These are phyloP conservation scores for Epinephelus coioides DNA, from an alignment of 2,797 vertebrate genomes.

Conservation along the genomic window DNA sequence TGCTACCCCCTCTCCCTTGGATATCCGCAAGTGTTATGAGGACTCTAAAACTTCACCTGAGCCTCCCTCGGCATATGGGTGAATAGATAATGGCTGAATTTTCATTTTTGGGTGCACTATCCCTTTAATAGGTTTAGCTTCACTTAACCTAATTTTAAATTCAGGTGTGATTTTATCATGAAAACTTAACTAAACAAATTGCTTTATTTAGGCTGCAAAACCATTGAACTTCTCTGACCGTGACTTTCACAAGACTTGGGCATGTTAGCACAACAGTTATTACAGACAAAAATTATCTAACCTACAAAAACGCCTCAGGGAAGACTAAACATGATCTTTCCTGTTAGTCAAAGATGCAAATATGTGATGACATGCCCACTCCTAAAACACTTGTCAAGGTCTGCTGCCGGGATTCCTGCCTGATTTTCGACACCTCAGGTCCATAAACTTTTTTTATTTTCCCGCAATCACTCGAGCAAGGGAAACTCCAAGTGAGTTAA, in stretches of 20 bases:
- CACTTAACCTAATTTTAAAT: too few relatives aligned
- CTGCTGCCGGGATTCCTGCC: neutral
- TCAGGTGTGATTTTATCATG: too few relatives aligned
- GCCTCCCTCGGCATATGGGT: too few relatives aligned
- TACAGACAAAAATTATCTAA: neutral
- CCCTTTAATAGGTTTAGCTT: too few relatives aligned
- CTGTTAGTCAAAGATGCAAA: neutral
- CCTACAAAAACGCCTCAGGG: neutral
- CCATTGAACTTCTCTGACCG: neutral
- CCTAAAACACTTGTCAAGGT: neutral
- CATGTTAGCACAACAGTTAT: neutral
- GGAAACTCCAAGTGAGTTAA: constrained; percentile 39
- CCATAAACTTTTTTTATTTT: constrained; percentile 5
- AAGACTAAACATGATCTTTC: constrained; percentile 14
- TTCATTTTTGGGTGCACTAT: too few relatives aligned
- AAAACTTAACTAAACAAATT: too few relatives aligned
- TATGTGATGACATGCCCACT: neutral
- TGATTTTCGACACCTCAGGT: neutral
- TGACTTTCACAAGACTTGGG: neutral
- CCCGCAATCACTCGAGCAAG: constrained; percentile 32
- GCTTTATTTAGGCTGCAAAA: neutral
- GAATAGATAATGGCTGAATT: too few relatives aligned
- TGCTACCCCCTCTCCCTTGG: too few relatives aligned
- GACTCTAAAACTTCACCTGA: too few relatives aligned
- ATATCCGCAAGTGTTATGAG: too few relatives aligned